Conservation (phyloP, 2,888 invertebrate genomes). For the Agrotis puta region DNA sequence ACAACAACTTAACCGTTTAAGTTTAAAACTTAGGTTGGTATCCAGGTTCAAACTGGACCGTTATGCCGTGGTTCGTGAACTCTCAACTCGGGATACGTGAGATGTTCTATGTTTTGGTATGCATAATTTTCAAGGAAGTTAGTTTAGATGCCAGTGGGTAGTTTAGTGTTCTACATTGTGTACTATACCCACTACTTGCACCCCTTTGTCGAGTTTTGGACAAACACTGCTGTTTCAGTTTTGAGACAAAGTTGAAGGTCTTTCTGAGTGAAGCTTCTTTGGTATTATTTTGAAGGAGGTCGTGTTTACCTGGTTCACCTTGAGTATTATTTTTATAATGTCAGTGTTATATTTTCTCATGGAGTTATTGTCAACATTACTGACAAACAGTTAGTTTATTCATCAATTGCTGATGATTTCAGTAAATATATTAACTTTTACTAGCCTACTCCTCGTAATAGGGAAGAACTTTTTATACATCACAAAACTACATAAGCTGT, state of each 20-base stretch:
- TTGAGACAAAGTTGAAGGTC: constrained; percentile 14
- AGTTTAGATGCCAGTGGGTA: constrained; percentile 37
- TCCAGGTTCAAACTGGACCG: constrained; percentile 26
- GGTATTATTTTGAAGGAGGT: neutral
- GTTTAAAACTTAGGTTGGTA: constrained; percentile 32
- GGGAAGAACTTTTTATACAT: no score
- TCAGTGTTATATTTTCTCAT: no score
- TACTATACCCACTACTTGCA: constrained; percentile 26
- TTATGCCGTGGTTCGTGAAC: constrained; percentile 37
- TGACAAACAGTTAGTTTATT: no score
- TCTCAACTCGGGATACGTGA: constrained; percentile 45
- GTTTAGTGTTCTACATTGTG: constrained; percentile 28
- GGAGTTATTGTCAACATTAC: no score
- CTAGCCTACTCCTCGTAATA: no score
- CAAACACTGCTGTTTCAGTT: constrained; percentile 31
- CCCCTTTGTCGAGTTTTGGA: constrained; percentile 24
- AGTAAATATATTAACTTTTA: no score
- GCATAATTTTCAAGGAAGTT: constrained; percentile 54
- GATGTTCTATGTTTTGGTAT: constrained; percentile 54
- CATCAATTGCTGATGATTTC: no score
- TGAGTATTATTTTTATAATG: no score
- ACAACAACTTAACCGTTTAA: constrained; percentile 10
- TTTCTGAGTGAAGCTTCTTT: constrained; percentile 7
- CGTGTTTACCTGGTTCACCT: neutral
- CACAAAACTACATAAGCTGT: no score